Base-by-base conservation (phyloP, 2,888 invertebrate genomes). In the Ochlodes sylvanus region DNA sequence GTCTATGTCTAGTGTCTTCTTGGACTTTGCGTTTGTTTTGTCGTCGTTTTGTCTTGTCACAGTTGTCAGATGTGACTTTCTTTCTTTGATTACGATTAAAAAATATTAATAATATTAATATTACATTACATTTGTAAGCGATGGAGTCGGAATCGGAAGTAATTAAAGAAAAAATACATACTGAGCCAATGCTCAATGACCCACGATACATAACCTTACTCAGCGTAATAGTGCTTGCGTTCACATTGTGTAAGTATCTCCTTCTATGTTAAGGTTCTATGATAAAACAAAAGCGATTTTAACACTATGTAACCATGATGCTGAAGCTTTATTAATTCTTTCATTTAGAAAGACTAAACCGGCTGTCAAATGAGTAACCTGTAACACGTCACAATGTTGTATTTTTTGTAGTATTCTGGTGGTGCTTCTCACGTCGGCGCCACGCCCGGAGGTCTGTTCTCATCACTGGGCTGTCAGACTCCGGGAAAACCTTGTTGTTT, bases 401-500 rank as follows among this genome's bases (percentile, higher is more conserved):
- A 17, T 52, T 71, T 41, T 73, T 94, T 93, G 62, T 82, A 96
- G 96, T 95, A 50, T 83, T 96, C 70, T 94, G 95, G 87, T 90
- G 94, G 84, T 84, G 95, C 74, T 95, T 95, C 89, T 94, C 94
- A 69, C 90, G 94, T 68, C 93, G 94, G 69, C 95, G 93, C 70
- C 93, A 93, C 61, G 82, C 94, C 7, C 94, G 96, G 34, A 94
- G 94, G 47, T 95, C 95, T 74, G 94, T 99, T 60, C 88, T 98
- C 66, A 81, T 99, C 12, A 95, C 97, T 63, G 99, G 99, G 2
- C 94, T 98, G 2, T 96, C 97, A 76, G 98, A 98, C 82, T 95
- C 97, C 38, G 99, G 99, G 17, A 99, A 99, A 93, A 98, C 98
- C 2, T 90, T 97, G 44, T 88, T 99, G 65, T 98, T 96, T 88